These are phyloP conservation scores for Uloborus diversus DNA, from an alignment of 1,140 invertebrate genomes.

Conservation along the genomic window DNA sequence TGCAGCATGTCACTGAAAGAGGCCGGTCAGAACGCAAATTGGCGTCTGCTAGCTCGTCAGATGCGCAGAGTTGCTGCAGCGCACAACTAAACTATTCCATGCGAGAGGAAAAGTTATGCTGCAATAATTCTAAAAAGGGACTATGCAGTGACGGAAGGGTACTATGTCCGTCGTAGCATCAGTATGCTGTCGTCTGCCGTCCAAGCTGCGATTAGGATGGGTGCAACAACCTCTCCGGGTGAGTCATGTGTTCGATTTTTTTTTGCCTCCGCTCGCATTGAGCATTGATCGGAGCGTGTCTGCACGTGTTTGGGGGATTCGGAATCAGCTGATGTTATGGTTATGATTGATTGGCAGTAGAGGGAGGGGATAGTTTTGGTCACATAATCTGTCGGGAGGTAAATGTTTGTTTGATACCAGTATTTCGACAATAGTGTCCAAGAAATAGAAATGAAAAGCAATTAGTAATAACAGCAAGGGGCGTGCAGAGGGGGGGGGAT, in stretches of 20 bases:
- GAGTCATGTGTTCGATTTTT: slow-evolving; percentile 33
- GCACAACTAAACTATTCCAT: too few species aligned
- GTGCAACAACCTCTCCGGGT: slow-evolving; percentile 44
- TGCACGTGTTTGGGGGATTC: background rate
- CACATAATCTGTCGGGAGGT: too few species aligned
- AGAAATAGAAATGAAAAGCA: too few species aligned
- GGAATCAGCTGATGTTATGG: too few species aligned
- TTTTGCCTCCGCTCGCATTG: background rate
- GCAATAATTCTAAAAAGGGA: background rate
- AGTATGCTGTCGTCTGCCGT: slow-evolving; percentile 26
- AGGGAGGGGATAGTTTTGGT: too few species aligned
- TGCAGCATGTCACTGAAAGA: slow-evolving; percentile 19
- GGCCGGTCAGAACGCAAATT: slow-evolving; percentile 27
- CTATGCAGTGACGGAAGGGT: background rate
- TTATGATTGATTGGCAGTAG: too few species aligned
- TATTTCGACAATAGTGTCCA: too few species aligned
- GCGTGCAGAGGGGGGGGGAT: too few species aligned
- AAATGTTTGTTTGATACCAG: too few species aligned
- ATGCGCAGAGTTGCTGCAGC: too few species aligned
- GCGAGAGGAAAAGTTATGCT: background rate
- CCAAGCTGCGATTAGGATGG: background rate
- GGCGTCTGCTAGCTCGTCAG: slow-evolving; percentile 31
- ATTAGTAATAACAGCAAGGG: too few species aligned
- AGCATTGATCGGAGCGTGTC: too few species aligned
- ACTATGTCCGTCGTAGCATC: slow-evolving; percentile 18